These are phyloP conservation scores for Parazoanthus swiftii DNA, from an alignment of 92 coral and sea anemone genomes.

Conservation along the genomic window DNA sequence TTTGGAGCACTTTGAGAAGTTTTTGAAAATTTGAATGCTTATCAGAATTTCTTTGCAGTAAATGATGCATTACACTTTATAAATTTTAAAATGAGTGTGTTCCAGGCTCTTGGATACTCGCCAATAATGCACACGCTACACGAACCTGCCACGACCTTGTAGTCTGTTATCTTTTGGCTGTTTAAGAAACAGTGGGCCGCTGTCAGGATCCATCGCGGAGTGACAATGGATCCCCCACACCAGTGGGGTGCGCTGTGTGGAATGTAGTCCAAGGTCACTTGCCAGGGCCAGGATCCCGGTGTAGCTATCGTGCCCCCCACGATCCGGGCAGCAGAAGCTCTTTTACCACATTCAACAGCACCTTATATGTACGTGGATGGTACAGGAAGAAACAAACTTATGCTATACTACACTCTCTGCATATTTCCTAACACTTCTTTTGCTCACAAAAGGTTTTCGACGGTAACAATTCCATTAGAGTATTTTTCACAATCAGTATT, in stretches of 20 bases:
- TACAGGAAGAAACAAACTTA: not conserved
- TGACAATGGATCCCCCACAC: conserved; percentile 89
- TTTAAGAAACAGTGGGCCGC: conserved; percentile 90
- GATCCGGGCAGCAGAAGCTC: conserved; percentile 60
- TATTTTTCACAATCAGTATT: too few relatives aligned
- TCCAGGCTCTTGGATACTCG: not conserved
- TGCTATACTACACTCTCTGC: too few relatives aligned
- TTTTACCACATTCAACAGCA: conserved; percentile 66
- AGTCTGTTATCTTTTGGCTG: conserved; percentile 54
- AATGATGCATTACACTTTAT: too few relatives aligned
- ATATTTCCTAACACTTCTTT: too few relatives aligned
- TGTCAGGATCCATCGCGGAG: conserved; percentile 73
- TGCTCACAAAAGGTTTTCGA: too few relatives aligned
- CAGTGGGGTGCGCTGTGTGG: conserved; percentile 62
- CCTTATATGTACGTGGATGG: conserved; percentile 34
- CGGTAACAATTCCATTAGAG: too few relatives aligned
- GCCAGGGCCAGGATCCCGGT: conserved; percentile 96
- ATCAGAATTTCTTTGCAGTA: too few relatives aligned
- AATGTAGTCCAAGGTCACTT: conserved; percentile 73
- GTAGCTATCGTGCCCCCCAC: conserved; percentile 80
- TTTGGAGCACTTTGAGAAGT: too few relatives aligned
- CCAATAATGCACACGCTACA: too few relatives aligned
- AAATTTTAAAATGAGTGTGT: not conserved
- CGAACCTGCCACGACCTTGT: conserved; percentile 75
- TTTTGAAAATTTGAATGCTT: too few relatives aligned